phyloP scores from a whole-genome alignment of 2,113 vertebrate genomes.

The mouse (Mus musculus) region DNA sequence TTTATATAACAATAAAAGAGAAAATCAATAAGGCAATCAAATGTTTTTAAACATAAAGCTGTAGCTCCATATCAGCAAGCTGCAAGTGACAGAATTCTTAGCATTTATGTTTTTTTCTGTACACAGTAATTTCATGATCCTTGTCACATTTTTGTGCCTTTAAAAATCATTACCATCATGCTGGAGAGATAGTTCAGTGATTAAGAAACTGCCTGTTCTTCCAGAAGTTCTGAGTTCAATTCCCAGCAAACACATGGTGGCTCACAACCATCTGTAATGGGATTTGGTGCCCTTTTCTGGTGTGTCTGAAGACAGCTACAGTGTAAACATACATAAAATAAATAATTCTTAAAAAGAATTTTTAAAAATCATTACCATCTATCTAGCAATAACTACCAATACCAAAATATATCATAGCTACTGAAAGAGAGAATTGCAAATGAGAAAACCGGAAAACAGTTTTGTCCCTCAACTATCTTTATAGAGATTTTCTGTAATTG shows the following conservation, averaged over 20 bases:
- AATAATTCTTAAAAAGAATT: no score
- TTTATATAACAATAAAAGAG: no score
- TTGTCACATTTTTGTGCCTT: not conserved
- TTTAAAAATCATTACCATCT: not conserved
- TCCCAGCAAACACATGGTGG: no score
- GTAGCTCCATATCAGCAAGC: not conserved
- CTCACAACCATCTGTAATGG: no score
- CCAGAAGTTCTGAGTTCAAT: no score
- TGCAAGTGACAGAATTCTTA: not conserved
- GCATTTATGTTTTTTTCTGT: not conserved
- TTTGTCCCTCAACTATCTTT: not conserved
- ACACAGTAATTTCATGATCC: not conserved
- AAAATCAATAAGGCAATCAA: not conserved
- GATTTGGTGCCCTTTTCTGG: no score
- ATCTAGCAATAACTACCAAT: not conserved
- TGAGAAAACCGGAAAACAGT: not conserved
- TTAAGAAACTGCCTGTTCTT: no score
- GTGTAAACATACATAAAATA: no score
- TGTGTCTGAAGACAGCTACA: no score
- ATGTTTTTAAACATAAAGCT: not conserved
- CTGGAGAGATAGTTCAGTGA: no score
- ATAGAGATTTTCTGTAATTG: not conserved
- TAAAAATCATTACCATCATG: not conserved
- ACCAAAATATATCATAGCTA: not conserved
- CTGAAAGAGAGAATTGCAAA: not conserved